These are phyloP conservation scores for Pelvicachromis taeniatus DNA, from an alignment of 2,113 vertebrate species.

Conservation along the genomic window DNA sequence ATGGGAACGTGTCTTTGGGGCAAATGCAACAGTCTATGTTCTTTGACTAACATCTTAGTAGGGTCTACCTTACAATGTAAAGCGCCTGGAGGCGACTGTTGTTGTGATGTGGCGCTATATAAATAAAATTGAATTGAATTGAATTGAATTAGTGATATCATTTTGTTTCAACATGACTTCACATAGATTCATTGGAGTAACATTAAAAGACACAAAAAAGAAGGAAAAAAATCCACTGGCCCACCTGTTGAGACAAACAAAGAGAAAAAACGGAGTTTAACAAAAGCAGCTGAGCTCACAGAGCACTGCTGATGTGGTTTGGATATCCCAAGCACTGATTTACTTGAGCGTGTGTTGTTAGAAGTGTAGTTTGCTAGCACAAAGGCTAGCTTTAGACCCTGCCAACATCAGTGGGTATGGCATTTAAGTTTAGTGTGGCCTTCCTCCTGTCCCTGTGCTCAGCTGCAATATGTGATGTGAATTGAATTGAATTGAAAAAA, in stretches of 20 bases:
- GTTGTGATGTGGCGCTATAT: too few relatives aligned
- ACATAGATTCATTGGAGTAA: too few relatives aligned
- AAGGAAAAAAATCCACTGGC: too few relatives aligned
- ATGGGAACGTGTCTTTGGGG: neutral
- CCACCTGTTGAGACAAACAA: too few relatives aligned
- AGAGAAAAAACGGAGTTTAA: too few relatives aligned
- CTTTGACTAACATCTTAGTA: neutral
- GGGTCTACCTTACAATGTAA: too few relatives aligned
- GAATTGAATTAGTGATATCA: too few relatives aligned
- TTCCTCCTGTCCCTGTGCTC: constrained; percentile 1
- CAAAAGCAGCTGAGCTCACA: neutral
- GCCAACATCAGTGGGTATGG: constrained; percentile 30
- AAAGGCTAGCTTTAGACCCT: constrained; percentile 45
- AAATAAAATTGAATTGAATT: too few relatives aligned
- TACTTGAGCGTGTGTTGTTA: neutral
- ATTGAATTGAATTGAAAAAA: too few relatives aligned
- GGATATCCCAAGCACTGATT: rapidly evolving
- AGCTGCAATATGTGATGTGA: neutral
- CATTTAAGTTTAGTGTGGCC: neutral
- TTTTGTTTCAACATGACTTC: too few relatives aligned
- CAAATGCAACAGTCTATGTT: neutral
- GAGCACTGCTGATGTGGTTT: neutral
- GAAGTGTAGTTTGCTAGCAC: constrained; percentile 34
- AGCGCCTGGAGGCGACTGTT: too few relatives aligned
- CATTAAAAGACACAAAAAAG: too few relatives aligned